Evolutionary conservation across 2,797 vertebrate species (phyloP).

Genomic region (Acrossocheilus wenchowensis): DNA sequence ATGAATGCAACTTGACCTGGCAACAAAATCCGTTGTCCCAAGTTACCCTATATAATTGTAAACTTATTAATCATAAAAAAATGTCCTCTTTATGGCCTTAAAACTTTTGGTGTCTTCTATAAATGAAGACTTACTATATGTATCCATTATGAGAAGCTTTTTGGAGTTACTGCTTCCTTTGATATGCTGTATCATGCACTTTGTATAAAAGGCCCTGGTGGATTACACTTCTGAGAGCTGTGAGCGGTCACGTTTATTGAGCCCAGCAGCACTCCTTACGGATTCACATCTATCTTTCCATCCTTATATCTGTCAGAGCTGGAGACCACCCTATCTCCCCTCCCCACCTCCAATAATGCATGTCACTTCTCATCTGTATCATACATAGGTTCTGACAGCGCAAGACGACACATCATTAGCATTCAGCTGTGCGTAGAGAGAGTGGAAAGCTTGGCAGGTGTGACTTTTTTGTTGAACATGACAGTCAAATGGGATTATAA

Average conservation of each 20-base stretch:
- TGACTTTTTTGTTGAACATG: constrained; percentile 52
- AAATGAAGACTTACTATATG: constrained; percentile 43
- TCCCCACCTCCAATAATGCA: constrained; percentile 20
- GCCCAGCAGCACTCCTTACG: constrained; percentile 20
- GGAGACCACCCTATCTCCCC: constrained; percentile 32
- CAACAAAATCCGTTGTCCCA: neutral
- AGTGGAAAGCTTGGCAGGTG: constrained; percentile 46
- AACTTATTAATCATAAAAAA: constrained; percentile 14
- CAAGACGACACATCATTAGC: constrained; percentile 57
- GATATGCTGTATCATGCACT: constrained; percentile 46
- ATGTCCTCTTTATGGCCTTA: neutral
- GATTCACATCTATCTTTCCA: constrained; percentile 36
- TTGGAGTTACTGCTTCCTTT: constrained; percentile 53
- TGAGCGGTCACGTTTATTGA: constrained; percentile 21
- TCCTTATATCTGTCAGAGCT: constrained; percentile 32
- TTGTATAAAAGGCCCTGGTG: constrained; percentile 35
- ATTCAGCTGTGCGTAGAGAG: constrained; percentile 51
- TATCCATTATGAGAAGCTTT: constrained; percentile 40
- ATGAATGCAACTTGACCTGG: neutral
- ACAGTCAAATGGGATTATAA: constrained; percentile 55
- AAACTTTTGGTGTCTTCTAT: constrained; percentile 3
- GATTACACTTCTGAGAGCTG: constrained; percentile 42
- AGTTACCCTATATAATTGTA: neutral
- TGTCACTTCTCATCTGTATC: constrained; percentile 60
- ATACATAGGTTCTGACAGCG: constrained; percentile 46